phyloP scores from a whole-genome alignment of 2,797 vertebrate species.

The Xiphophorus birchmanni region DNA sequence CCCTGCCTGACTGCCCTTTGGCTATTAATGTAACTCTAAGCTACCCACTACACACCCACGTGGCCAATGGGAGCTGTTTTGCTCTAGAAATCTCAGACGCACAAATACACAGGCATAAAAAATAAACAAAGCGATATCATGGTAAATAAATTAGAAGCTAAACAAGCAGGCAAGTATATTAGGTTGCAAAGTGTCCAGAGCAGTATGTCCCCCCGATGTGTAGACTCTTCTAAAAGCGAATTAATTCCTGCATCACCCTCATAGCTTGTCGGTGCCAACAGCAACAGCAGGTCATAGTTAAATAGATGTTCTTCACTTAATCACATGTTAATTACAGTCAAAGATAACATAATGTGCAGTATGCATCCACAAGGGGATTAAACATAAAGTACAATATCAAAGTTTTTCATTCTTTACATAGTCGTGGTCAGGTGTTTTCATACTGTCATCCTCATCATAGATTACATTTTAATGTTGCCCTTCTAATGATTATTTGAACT shows the following conservation, averaged over 20 bases:
- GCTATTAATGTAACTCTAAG: constrained; percentile 82
- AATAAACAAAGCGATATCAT: constrained; percentile 36
- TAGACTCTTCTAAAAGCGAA: constrained; percentile 25
- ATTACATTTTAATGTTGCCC: not conserved
- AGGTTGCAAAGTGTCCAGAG: constrained; percentile 39
- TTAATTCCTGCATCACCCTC: constrained; percentile 30
- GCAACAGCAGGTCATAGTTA: constrained; percentile 52
- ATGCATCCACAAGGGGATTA: constrained; percentile 45
- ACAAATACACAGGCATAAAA: constrained; percentile 34
- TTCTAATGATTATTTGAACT: not conserved
- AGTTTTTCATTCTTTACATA: constrained; percentile 31
- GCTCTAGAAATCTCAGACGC: constrained; percentile 51
- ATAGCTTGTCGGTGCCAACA: constrained; percentile 27
- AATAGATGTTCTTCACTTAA: constrained; percentile 55
- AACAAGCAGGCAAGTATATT: constrained; percentile 52
- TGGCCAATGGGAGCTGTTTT: constrained; percentile 67
- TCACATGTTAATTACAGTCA: constrained; percentile 37
- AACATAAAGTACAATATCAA: constrained; percentile 43
- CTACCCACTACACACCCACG: constrained; percentile 83
- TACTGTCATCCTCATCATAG: not conserved
- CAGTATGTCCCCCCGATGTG: constrained; percentile 28
- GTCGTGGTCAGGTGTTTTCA: not conserved
- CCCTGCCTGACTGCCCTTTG: constrained; percentile 74
- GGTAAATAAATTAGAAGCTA: constrained; percentile 61
- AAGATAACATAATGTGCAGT: constrained; percentile 36